Evolutionary conservation across 2,888 invertebrate species (phyloP), one percentile per base, ranked within the genome.

Genomic region (Temnothorax unifasciatus): DNA sequence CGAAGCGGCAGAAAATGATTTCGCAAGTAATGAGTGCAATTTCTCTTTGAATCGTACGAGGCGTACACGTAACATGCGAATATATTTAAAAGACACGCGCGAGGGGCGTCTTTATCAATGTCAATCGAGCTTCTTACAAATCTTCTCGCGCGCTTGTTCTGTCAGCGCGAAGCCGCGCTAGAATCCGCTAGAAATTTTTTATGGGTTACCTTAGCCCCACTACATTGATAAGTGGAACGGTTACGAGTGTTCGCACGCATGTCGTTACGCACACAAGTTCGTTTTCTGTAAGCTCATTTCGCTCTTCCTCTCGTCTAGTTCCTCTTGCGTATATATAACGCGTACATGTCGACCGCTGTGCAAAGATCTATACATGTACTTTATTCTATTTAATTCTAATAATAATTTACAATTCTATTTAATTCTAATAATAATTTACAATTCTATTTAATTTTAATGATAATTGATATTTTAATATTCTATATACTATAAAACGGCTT

Each of bases 161-260:
- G 86, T 88, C 90, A 86, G 86, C 85, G 86, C 85, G 8, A 3
- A 85, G 66, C 84, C 81, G 84, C 52, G 54, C 63, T 89, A 83
- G 81, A 82, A 73, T 89, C 84, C 63, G 82, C 82, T 59, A 34
- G 81, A 81, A 69, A 86, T 88, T 88, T 88, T 90, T 92, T 91
- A 91, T 92, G 91, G 90, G 92, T 92, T 92, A 93, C 91, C 91
- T 91, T 91, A 91, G 89, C 85, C 90, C 91, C 90, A 90, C 91
- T 91, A 90, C 88, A 89, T 89, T 29, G 86, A 92, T 92, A 93
- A 93, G 92, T 92, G 90, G 92, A 92, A 92, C 93, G 89, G 76
- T 86, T 86, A 74, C 63, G 83, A 79, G 21, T 54, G 38, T 25
- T 69, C 77, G 74, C 83, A 61, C 85, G 74, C 85, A 66, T 82